Evolutionary conservation across 2,888 invertebrate species (phyloP), one percentile per base, ranked within the genome.

Genomic region (Volucella inanis): DNA sequence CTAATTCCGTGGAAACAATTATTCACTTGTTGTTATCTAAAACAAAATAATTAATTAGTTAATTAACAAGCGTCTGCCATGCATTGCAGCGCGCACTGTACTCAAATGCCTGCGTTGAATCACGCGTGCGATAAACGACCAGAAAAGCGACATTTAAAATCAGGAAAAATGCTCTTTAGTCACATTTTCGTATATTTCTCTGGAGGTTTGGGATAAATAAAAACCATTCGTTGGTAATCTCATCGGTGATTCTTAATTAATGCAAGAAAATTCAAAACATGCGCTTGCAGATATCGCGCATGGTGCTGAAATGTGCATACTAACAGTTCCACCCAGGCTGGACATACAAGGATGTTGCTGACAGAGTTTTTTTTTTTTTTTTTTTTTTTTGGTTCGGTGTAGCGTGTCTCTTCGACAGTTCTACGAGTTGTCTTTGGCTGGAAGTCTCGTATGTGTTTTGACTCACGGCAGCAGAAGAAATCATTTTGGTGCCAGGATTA

Each of bases 11-110:
- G 22, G 10, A 50, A 71, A 87, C 88, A 90, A 90, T 90, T 90
- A 90, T 89, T 89, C 89, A 89, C 87, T 89, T 87, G 87, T 78
- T 88, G 88, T 90, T 88, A 89, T 90, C 90, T 89, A 87, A 88
- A 88, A 89, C 89, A 89, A 89, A 90, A 90, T 90, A 91, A 91
- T 91, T 91, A 91, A 91, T 91, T 91, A 90, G 89, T 88, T 90
- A 90, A 90, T 90, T 90, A 91, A 91, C 89, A 89, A 90, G 89
- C 90, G 89, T 91, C 90, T 90, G 89, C 88, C 88, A 88, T 88
- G 88, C 88, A 88, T 76, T 78, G 18, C 31, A 55, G 62, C 61
- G 76, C 65, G 71, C 79, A 68, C 75, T 59, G 54, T 43, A 61
- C 70, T 3, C 31, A 6, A 4, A 31, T 31, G 57, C 18, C 49